Percentiles rank a stretch among this genome's conserved stretches.
Evolutionary conservation across 1,140 invertebrate species (phyloP).

Genomic region (Caerostris extrusa): DNA sequence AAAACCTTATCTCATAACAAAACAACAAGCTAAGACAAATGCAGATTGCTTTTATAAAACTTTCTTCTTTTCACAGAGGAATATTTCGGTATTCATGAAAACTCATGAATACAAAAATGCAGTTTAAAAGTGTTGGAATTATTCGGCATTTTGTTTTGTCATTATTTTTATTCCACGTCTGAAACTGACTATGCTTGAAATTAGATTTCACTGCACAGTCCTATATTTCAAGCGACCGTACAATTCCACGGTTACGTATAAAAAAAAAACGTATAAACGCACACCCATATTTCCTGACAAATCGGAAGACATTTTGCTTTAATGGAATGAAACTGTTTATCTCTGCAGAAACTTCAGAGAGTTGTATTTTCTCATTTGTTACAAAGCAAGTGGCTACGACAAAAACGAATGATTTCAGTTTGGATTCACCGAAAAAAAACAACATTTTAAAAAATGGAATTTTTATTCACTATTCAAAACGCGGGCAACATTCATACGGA

Average conservation of each 20-base stretch:
- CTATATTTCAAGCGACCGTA: background rate
- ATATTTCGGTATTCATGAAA: constrained; percentile 34
- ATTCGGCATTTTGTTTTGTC: constrained; percentile 15
- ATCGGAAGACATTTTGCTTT: constrained; percentile 36
- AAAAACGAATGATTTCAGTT: constrained; percentile 14
- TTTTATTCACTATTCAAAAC: constrained; percentile 28
- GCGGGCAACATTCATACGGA: background rate
- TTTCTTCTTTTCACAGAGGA: background rate
- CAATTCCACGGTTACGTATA: background rate
- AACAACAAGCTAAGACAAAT: constrained; percentile 16
- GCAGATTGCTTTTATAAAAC: background rate
- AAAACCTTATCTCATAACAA: background rate
- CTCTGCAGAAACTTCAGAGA: background rate
- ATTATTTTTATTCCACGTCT: constrained; percentile 11
- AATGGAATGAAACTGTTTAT: constrained; percentile 39
- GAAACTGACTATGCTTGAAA: constrained; percentile 56
- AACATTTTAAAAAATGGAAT: background rate
- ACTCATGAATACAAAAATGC: constrained; percentile 35
- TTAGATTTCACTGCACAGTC: constrained; percentile 24
- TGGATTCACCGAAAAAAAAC: background rate
- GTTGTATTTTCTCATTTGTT: constrained; percentile 13
- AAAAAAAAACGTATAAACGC: background rate
- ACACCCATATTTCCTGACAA: constrained; percentile 35
- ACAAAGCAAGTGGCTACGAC: constrained; percentile 25
- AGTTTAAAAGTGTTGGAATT: constrained; percentile 42